Evolutionary conservation across 2,113 vertebrate genomes (phyloP).

Genomic region (Azemiops feae): DNA sequence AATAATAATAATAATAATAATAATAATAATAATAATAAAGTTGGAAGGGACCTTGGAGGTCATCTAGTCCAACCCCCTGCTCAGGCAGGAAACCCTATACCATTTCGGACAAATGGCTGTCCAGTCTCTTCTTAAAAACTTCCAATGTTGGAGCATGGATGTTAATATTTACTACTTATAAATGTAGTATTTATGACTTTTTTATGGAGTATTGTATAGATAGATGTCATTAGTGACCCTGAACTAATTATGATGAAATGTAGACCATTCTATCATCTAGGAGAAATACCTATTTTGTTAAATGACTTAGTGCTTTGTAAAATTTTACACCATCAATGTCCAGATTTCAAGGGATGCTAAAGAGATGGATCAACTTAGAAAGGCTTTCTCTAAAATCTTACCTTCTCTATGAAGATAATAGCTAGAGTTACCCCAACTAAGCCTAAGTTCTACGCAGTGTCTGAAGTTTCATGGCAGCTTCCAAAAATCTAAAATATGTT

Average conservation of each 20-base stretch:
- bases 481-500: neutral
- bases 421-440: neutral
- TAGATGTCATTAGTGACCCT: neutral
- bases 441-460: neutral
- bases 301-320: neutral
- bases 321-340: neutral
- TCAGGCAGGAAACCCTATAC: too few relatives aligned
- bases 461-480: neutral
- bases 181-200: neutral
- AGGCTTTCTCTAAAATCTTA: neutral
- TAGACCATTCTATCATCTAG: neutral
- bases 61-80: too few relatives aligned
- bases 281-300: neutral
- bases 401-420: neutral
- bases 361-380: neutral
- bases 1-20: too few relatives aligned
- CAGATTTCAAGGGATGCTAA: neutral
- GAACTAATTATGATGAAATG: neutral
- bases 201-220: neutral
- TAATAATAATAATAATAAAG: too few relatives aligned
- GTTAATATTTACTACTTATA: too few relatives aligned
- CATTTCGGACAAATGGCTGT: too few relatives aligned
- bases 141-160: too few relatives aligned
- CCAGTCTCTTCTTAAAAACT: too few relatives aligned
- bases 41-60: too few relatives aligned